These are phyloP conservation scores for Prionailurus viverrinus DNA, from an alignment of 2,113 vertebrate genomes.

Conservation along the genomic window DNA sequence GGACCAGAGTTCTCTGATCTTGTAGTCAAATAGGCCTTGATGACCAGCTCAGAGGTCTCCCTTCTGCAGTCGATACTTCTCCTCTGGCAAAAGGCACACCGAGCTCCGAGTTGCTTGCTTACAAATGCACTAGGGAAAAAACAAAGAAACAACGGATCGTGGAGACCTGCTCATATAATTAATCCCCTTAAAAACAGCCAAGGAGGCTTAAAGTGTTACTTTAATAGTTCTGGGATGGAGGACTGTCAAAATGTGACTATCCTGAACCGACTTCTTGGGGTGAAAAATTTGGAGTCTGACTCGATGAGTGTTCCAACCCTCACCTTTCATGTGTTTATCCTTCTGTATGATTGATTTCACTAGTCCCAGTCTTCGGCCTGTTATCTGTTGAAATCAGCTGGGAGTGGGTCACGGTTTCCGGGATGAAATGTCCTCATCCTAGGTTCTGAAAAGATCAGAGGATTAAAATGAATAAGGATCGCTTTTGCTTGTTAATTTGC, in stretches of 20 bases:
- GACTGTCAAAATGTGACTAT: background rate
- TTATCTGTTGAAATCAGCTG: background rate
- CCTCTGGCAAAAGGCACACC: background rate
- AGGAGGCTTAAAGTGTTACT: background rate
- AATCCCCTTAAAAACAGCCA: background rate
- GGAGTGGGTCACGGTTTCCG: background rate
- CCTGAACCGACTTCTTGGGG: background rate
- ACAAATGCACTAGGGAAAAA: background rate
- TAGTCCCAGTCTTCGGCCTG: background rate
- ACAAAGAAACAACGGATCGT: background rate
- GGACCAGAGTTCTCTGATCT: background rate
- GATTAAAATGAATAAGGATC: background rate
- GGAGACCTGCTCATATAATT: background rate
- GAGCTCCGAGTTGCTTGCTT: background rate
- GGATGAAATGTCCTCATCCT: background rate
- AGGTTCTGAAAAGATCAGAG: background rate
- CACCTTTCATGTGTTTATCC: background rate
- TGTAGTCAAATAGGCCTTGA: background rate
- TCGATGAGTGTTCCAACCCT: background rate
- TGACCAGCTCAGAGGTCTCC: background rate
- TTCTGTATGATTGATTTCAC: slow-evolving; percentile 43
- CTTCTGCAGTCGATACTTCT: background rate
- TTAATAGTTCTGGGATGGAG: background rate
- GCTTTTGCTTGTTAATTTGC: background rate
- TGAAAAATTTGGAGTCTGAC: slow-evolving; percentile 25